A percentile compares a stretch with the other conserved stretches of the same genome.
These are phyloP conservation scores for Silurus asotus DNA, from an alignment of 2,113 vertebrate genomes.

Conservation along the genomic window DNA sequence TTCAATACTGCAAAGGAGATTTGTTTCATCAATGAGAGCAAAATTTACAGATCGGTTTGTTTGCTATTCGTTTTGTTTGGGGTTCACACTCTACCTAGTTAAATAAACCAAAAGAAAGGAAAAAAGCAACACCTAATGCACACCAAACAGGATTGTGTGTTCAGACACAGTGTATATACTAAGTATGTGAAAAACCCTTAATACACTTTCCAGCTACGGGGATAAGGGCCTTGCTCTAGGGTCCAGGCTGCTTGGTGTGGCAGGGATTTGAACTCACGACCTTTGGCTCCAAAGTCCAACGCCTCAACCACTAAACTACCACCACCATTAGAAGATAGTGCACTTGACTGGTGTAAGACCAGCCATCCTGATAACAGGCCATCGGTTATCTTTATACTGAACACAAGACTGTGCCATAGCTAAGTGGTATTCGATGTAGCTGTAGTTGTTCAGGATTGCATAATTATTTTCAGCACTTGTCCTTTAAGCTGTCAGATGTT, in stretches of 20 bases:
- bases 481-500: background rate
- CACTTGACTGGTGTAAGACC: background rate
- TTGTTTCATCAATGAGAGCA: background rate
- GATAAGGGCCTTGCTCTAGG: too few relatives aligned
- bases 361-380: background rate
- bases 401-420: background rate
- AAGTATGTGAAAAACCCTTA: background rate
- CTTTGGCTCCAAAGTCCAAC: too few relatives aligned
- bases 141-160: too few relatives aligned
- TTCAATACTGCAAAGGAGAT: background rate
- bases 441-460: background rate
- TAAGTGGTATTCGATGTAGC: background rate
- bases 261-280: too few relatives aligned
- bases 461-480: constrained; percentile 9
- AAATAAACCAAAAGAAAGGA: background rate
- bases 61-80: background rate
- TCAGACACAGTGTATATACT: background rate
- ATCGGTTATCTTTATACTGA: background rate
- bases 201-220: too few relatives aligned
- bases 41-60: background rate
- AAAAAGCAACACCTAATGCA: background rate
- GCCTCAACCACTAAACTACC: too few relatives aligned
- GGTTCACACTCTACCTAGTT: background rate
- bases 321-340: background rate
- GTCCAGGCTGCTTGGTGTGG: too few relatives aligned